A percentile compares a stretch with the other conserved stretches of the same genome.
Evolutionary conservation across 2,797 vertebrate genomes (phyloP).

Genomic region (Lacerta viridis): DNA sequence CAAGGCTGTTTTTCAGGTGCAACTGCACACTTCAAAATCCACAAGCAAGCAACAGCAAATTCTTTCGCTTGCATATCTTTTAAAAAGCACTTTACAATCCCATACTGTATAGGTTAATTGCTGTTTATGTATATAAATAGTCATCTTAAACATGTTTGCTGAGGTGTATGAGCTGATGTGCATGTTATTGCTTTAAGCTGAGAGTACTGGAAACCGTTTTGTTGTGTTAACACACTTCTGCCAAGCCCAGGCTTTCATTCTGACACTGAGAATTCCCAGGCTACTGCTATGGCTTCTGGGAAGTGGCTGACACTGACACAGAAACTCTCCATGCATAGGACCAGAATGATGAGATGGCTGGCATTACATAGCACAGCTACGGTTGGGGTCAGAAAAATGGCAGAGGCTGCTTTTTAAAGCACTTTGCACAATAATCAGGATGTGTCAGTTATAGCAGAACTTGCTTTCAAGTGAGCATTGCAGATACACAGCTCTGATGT

Average conservation of each 20-base stretch:
- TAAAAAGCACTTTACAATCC: not conserved
- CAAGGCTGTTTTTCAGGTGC: too few relatives aligned
- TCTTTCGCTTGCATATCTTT: not conserved
- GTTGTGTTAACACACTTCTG: not conserved
- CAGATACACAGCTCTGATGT: too few relatives aligned
- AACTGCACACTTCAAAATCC: not conserved
- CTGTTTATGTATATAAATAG: not conserved
- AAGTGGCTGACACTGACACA: not conserved
- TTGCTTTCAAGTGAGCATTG: not conserved
- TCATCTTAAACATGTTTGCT: not conserved
- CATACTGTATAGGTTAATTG: not conserved
- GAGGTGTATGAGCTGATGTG: not conserved
- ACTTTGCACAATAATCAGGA: not conserved
- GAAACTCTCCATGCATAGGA: not conserved
- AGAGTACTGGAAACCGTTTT: constrained; percentile 1
- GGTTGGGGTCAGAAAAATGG: not conserved
- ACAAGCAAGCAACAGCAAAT: not conserved
- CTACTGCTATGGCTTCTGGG: not conserved
- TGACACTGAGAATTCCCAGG: constrained; percentile 6
- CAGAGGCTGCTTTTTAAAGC: not conserved
- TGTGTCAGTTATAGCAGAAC: too few relatives aligned
- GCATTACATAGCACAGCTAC: not conserved
- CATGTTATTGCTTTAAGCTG: too few relatives aligned
- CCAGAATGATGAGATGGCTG: not conserved
- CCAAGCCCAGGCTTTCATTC: not conserved